Base-by-base conservation (phyloP, 92 coral and sea anemone genomes). In the Scolanthus callimorphus region DNA sequence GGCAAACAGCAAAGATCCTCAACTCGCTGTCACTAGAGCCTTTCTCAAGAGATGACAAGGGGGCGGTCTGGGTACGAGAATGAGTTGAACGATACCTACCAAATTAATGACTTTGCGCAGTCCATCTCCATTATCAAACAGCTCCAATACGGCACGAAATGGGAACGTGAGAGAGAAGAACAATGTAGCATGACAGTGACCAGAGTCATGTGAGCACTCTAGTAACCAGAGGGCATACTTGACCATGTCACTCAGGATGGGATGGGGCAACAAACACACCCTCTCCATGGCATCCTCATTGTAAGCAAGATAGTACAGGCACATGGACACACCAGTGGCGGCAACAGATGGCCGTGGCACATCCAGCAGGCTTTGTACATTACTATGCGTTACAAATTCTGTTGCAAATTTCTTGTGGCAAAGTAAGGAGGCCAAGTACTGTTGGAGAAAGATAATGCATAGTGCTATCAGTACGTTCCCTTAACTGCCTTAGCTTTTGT, bases 381-480 rank as follows among this genome's bases (percentile, higher is more conserved):
- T 90, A 38, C 82, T 83, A 27, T 94, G 95, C 50, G 89, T 94
- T 38, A 94, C 96, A 60, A 94, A 94, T 60, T 94, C 99, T 15
- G 89, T 76, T 24, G 96, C 99, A 94, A 94, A 94, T 51, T 94
- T 94, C 71, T 94, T 94, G 69, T 94, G 99, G 74, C 99, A 94
- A 31, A 94, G 78, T 26, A 94, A 70, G 4, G 99, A 94, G 3
- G 96, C 91, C 11, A 94, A 66, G 69, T 94, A 94, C 99, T 94
- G 44, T 20, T n/a, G n/a, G n/a, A n/a, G n/a, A n/a, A n/a, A n/a
- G n/a, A n/a, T n/a, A n/a, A n/a, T n/a, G n/a, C n/a, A n/a, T n/a
- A n/a, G n/a, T n/a, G n/a, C n/a, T n/a, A n/a, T n/a, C n/a, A n/a
- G n/a, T n/a, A n/a, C n/a, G n/a, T n/a, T n/a, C n/a, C n/a, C n/a